Evolutionary conservation across 1,140 invertebrate species (phyloP).

Genomic region (Araneus ventricosus): DNA sequence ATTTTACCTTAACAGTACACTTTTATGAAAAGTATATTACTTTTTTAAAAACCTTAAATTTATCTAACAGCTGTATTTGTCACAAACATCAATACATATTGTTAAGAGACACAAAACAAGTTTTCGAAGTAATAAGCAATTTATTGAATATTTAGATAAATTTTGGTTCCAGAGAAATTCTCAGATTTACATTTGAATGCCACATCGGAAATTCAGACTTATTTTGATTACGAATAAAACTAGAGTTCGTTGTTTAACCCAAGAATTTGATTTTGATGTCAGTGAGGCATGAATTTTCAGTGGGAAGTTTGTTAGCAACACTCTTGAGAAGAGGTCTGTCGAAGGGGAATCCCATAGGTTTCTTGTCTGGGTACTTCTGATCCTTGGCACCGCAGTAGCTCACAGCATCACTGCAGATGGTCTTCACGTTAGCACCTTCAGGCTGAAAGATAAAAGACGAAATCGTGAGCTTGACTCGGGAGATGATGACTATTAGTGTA

Average conservation of each 20-base stretch:
- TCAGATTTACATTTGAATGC: no score
- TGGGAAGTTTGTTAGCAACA: slow-evolving; percentile 73
- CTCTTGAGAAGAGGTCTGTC: slow-evolving; percentile 60
- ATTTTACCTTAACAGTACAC: no score
- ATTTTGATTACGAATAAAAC: neutral
- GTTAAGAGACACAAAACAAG: no score
- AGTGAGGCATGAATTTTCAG: slow-evolving; percentile 5
- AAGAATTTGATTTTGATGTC: slow-evolving; percentile 65
- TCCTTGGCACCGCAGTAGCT: slow-evolving; percentile 88
- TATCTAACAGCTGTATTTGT: no score
- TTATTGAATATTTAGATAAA: no score
- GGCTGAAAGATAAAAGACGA: neutral
- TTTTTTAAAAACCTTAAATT: no score
- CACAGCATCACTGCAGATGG: slow-evolving; percentile 85
- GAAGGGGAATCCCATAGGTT: slow-evolving; percentile 72
- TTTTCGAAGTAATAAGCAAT: no score
- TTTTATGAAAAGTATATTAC: no score
- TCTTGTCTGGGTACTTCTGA: slow-evolving; percentile 79
- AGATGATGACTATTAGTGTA: no score
- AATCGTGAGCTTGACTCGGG: neutral
- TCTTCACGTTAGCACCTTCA: slow-evolving; percentile 53
- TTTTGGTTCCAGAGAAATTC: no score
- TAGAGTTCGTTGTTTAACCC: slow-evolving; percentile 15
- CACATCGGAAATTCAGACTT: neutral
- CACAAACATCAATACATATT: no score